Evolutionary conservation across 2,113 vertebrate species (phyloP).

Genomic region (Lycaon pictus): DNA sequence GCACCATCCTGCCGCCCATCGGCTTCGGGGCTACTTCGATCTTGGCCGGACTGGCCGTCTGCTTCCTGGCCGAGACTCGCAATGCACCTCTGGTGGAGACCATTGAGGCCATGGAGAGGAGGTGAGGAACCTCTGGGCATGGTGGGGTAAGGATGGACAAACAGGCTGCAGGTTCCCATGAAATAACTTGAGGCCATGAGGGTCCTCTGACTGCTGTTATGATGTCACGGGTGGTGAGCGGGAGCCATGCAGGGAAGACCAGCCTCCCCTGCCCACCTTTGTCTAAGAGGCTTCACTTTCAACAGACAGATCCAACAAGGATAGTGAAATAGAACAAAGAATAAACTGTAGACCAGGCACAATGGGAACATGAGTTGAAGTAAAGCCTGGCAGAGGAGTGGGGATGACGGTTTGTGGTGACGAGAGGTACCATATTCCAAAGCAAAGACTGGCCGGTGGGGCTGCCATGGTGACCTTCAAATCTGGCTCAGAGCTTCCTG

Average conservation of each 20-base stretch:
- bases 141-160: accelerated
- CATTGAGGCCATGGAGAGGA: slow-evolving; percentile 87
- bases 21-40: slow-evolving; percentile 87
- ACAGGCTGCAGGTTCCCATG: accelerated
- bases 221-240: accelerated
- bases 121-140: slow-evolving; percentile 74
- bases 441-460: background rate
- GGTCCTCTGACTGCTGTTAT: accelerated
- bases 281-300: background rate
- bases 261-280: accelerated
- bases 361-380: accelerated
- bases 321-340: accelerated
- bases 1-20: slow-evolving; percentile 80
- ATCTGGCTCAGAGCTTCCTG: background rate
- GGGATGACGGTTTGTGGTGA: too few species aligned
- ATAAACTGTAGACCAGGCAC: background rate
- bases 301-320: background rate
- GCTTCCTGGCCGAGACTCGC: slow-evolving; percentile 90
- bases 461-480: accelerated
- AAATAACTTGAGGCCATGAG: background rate
- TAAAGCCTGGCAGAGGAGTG: background rate
- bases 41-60: slow-evolving; percentile 85
- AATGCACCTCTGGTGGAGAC: slow-evolving; percentile 88
- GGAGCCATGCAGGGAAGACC: too few species aligned
- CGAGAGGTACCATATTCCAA: background rate